phyloP scores from a whole-genome alignment of 2,888 invertebrate species.

The Oscheius onirici region DNA sequence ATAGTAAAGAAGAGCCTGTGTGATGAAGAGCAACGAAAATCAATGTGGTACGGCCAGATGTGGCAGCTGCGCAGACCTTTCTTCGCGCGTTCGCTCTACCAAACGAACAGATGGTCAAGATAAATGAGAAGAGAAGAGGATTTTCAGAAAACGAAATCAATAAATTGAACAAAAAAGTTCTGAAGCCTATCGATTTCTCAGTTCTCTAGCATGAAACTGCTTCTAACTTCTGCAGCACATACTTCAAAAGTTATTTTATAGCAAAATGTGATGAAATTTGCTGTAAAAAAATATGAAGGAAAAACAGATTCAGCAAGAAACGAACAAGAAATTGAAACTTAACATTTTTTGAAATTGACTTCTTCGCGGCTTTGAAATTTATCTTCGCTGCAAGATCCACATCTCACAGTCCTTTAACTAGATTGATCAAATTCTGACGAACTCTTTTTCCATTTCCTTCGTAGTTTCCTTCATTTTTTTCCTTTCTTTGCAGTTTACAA shows the following conservation, averaged over 20 bases:
- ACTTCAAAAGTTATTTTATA: too few relatives aligned
- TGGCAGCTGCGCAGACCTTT: conserved; percentile 22
- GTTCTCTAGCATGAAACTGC: too few relatives aligned
- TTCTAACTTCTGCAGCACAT: too few relatives aligned
- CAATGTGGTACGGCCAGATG: conserved; percentile 15
- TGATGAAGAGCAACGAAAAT: neutral
- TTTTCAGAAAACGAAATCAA: too few relatives aligned
- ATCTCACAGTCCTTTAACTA: neutral
- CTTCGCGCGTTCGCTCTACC: neutral
- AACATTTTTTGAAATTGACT: neutral
- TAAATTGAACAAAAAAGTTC: too few relatives aligned
- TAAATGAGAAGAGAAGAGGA: too few relatives aligned
- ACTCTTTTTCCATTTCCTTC: neutral
- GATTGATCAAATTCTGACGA: neutral
- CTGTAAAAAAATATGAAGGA: too few relatives aligned
- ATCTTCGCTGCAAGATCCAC: neutral
- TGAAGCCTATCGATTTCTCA: too few relatives aligned
- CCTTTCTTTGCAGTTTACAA: neutral
- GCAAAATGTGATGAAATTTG: too few relatives aligned
- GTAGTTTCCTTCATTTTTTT: neutral
- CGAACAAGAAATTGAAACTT: neutral
- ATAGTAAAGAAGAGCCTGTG: too few relatives aligned
- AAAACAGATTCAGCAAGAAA: neutral
- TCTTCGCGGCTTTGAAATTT: neutral
- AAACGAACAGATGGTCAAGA: neutral